These are phyloP conservation scores for Calycopis cecrops DNA, from an alignment of 1,140 invertebrate genomes.

Conservation along the genomic window DNA sequence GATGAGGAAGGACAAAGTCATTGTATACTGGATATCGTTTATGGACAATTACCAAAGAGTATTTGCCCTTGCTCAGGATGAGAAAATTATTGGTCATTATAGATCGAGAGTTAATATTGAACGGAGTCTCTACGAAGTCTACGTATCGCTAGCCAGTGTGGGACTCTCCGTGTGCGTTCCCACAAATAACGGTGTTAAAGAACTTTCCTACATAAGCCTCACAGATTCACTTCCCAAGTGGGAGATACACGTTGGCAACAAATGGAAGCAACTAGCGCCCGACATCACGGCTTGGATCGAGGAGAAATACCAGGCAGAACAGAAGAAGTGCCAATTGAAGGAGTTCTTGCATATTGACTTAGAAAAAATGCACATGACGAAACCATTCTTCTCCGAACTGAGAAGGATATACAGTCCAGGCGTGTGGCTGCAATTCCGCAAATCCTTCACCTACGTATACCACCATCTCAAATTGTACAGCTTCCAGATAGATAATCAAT, in stretches of 20 bases:
- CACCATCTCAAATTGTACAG: constrained; percentile 82
- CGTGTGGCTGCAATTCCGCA: constrained; percentile 83
- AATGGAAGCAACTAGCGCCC: constrained; percentile 85
- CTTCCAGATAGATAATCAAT: constrained; percentile 87
- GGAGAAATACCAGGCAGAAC: constrained; percentile 83
- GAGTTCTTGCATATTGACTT: constrained; percentile 88
- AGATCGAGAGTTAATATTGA: constrained; percentile 82
- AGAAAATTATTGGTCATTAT: constrained; percentile 81
- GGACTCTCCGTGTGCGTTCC: constrained; percentile 80
- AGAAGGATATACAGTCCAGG: constrained; percentile 84
- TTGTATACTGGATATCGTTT: constrained; percentile 90
- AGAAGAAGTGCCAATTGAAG: constrained; percentile 83
- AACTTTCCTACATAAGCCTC: constrained; percentile 81
- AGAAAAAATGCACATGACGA: constrained; percentile 90
- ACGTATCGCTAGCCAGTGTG: constrained; percentile 82
- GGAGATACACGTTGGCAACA: constrained; percentile 87
- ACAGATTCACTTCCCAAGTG: constrained; percentile 83
- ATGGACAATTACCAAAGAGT: constrained; percentile 85
- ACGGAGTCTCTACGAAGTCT: constrained; percentile 80
- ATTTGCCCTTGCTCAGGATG: constrained; percentile 88
- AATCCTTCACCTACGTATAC: constrained; percentile 81
- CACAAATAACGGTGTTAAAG: constrained; percentile 63
- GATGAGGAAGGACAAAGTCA: constrained; percentile 76
- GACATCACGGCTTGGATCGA: constrained; percentile 89
- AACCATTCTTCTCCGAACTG: constrained; percentile 89